Evolutionary conservation across 2,797 vertebrate species (phyloP).

Genomic region (Enteromius fasciolatus): DNA sequence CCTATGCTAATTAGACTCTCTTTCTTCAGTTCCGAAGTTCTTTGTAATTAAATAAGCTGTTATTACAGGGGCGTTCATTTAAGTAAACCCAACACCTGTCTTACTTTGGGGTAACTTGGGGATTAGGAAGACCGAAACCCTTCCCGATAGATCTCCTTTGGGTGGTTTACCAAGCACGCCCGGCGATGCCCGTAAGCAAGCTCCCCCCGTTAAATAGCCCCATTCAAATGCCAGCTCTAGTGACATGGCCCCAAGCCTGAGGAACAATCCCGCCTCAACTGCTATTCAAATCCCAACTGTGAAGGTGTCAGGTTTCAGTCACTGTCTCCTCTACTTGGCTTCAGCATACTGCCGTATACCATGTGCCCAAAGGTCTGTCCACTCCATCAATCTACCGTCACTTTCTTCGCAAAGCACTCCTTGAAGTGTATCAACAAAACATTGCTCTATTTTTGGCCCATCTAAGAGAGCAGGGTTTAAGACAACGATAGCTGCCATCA

Average conservation of each 20-base stretch:
- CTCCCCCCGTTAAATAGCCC: constrained; percentile 58
- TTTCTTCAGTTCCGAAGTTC: not conserved
- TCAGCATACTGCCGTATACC: not conserved
- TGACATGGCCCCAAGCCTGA: constrained; percentile 71
- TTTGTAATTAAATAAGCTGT: constrained; percentile 26
- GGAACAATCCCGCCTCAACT: constrained; percentile 69
- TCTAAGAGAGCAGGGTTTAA: constrained; percentile 15
- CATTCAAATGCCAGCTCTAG: constrained; percentile 66
- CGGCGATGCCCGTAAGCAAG: constrained; percentile 41
- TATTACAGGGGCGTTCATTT: not conserved
- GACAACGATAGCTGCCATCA: constrained; percentile 48
- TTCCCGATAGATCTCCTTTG: constrained; percentile 5
- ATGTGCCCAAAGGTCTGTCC: constrained; percentile 9
- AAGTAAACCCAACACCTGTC: constrained; percentile 18
- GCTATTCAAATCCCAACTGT: constrained; percentile 73
- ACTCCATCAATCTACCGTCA: not conserved
- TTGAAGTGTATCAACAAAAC: not conserved
- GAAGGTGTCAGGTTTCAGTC: constrained; percentile 60
- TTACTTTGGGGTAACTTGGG: not conserved
- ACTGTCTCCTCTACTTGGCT: constrained; percentile 36
- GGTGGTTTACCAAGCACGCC: constrained; percentile 44
- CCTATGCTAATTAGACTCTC: not conserved
- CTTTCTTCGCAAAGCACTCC: not conserved
- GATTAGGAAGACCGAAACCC: constrained; percentile 3
- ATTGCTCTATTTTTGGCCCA: not conserved